A percentile compares a stretch with the other conserved stretches of the same genome.
Evolutionary conservation across 1,140 invertebrate genomes (phyloP).

Genomic region (Orchestia grillus): DNA sequence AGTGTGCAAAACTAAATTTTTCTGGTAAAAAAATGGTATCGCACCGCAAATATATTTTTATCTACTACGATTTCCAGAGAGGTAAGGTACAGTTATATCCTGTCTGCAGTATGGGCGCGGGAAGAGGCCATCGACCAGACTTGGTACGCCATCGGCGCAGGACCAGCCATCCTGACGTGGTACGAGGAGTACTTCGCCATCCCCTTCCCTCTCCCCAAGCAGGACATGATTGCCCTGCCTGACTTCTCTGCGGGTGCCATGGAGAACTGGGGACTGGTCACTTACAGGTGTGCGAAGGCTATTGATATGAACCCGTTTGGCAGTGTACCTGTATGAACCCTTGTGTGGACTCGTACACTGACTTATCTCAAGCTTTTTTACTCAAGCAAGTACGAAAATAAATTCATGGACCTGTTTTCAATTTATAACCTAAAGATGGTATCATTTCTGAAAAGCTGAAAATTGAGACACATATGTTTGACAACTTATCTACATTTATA

Average conservation of each 20-base stretch:
- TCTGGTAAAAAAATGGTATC: too few species aligned
- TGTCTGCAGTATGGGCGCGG: conserved; percentile 81
- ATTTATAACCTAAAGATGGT: background rate
- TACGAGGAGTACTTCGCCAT: conserved; percentile 80
- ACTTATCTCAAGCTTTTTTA: background rate
- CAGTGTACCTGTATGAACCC: background rate
- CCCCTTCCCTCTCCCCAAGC: conserved; percentile 79
- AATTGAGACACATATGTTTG: too few species aligned
- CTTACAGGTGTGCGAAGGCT: conserved; percentile 77
- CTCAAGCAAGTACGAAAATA: background rate
- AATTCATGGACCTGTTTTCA: background rate
- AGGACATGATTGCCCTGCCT: conserved; percentile 91
- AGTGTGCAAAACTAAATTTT: too few species aligned
- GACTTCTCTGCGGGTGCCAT: conserved; percentile 77
- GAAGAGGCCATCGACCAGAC: conserved; percentile 86
- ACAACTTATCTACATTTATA: too few species aligned
- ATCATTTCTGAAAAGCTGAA: background rate
- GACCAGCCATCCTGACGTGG: conserved; percentile 77
- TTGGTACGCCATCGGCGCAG: conserved; percentile 77
- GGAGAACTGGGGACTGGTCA: conserved; percentile 79
- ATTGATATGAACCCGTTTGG: background rate
- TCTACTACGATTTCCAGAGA: too few species aligned
- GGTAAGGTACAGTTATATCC: background rate
- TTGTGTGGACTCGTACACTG: background rate
- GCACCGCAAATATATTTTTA: too few species aligned